phyloP scores from a whole-genome alignment of 2,797 vertebrate genomes.

The Oryzias sinensis region DNA sequence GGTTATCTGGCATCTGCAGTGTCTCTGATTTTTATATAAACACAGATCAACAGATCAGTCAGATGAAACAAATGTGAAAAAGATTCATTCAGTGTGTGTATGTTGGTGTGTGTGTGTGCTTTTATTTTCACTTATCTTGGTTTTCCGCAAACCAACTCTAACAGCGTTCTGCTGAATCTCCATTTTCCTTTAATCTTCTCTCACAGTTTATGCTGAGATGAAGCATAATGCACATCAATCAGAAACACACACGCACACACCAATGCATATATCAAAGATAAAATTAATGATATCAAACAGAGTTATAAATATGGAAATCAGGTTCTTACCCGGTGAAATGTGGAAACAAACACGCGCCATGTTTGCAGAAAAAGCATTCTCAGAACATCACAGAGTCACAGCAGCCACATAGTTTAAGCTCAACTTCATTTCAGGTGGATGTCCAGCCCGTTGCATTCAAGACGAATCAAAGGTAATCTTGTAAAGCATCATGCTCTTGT shows the following conservation, averaged over 20 bases:
- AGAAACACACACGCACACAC: conserved; percentile 44
- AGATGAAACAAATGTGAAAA: conserved; percentile 69
- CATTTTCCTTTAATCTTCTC: conserved; percentile 72
- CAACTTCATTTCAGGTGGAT: not conserved
- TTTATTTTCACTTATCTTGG: conserved; percentile 60
- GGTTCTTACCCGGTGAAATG: conserved; percentile 32
- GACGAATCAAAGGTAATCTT: not conserved
- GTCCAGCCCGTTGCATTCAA: conserved; percentile 1
- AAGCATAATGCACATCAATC: conserved; percentile 76
- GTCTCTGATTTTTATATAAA: conserved; percentile 64
- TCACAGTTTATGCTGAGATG: conserved; percentile 73
- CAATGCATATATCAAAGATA: conserved; percentile 64
- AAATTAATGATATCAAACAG: conserved; percentile 72
- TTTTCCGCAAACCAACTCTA: conserved; percentile 50
- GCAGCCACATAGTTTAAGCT: not conserved
- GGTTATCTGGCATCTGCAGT: conserved; percentile 64
- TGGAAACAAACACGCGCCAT: conserved; percentile 38
- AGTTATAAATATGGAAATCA: conserved; percentile 72
- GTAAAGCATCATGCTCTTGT: conserved; percentile 6
- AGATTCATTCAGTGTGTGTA: conserved; percentile 36
- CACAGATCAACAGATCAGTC: conserved; percentile 66
- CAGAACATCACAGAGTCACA: conserved; percentile 21
- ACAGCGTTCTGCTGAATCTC: conserved; percentile 67
- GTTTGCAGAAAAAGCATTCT: conserved; percentile 43
- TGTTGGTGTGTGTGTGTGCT: conserved; percentile 9